These are phyloP conservation scores for Furcula furcula DNA, from an alignment of 2,888 invertebrate species.

Conservation along the genomic window DNA sequence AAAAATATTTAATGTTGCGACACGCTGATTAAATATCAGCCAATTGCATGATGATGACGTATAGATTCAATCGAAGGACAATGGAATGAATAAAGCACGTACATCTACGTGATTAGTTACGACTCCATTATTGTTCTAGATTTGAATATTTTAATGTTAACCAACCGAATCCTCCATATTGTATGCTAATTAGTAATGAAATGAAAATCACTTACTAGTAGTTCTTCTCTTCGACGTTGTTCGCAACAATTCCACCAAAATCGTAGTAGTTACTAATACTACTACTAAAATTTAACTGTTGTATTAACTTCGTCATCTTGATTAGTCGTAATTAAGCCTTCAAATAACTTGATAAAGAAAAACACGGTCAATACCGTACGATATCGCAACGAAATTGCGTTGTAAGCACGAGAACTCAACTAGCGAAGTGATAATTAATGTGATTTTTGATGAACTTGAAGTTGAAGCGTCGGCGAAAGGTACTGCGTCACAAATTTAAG, in stretches of 20 bases:
- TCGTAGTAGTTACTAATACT: slow-evolving; percentile 77
- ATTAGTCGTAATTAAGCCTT: slow-evolving; percentile 74
- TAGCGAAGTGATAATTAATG: slow-evolving; percentile 36
- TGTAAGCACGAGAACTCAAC: slow-evolving; percentile 42
- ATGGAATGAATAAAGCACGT: slow-evolving; percentile 17
- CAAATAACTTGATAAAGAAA: slow-evolving; percentile 55
- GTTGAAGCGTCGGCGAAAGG: slow-evolving; percentile 40
- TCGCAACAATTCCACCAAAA: slow-evolving; percentile 49
- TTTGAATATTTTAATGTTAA: slow-evolving; percentile 2
- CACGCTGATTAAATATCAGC: slow-evolving; percentile 29
- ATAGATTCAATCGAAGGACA: slow-evolving; percentile 30
- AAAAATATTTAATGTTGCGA: slow-evolving; percentile 23
- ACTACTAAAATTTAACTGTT: slow-evolving; percentile 80
- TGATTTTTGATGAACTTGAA: slow-evolving; percentile 41
- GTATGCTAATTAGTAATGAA: not conserved
- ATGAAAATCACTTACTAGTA: slow-evolving; percentile 52
- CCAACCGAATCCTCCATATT: not conserved
- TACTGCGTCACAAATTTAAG: slow-evolving; percentile 22
- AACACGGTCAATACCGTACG: slow-evolving; percentile 68
- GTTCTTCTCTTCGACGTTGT: slow-evolving; percentile 51
- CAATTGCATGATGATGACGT: slow-evolving; percentile 33
- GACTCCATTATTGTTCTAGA: not conserved
- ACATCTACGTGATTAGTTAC: slow-evolving; percentile 2
- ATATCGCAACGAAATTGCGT: slow-evolving; percentile 53
- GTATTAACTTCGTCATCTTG: slow-evolving; percentile 80